These are phyloP conservation scores for Paramormyrops hopkinsi DNA, from an alignment of 2,797 vertebrate genomes.

Conservation along the genomic window DNA sequence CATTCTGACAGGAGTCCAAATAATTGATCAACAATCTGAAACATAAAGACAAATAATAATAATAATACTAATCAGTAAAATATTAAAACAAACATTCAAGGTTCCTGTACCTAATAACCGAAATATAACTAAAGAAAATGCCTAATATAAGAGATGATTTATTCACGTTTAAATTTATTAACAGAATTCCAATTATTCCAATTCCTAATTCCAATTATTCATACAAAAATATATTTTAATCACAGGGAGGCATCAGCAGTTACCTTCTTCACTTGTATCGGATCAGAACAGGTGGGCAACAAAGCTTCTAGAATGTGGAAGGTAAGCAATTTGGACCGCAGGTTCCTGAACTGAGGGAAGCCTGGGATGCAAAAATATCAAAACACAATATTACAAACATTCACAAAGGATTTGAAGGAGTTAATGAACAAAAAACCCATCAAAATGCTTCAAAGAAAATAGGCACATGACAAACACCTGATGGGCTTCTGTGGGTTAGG, in stretches of 20 bases:
- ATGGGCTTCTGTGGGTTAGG: constrained; percentile 62
- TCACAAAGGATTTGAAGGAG: not conserved
- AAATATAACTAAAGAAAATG: not conserved
- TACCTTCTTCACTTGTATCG: constrained; percentile 62
- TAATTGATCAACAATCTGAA: constrained; percentile 66
- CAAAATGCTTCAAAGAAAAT: not conserved
- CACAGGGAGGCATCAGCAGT: not conserved
- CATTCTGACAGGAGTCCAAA: constrained; percentile 64
- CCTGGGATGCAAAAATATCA: constrained; percentile 42
- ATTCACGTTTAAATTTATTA: not conserved
- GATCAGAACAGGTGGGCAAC: constrained; percentile 64
- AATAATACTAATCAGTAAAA: not conserved
- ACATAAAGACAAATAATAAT: constrained; percentile 1
- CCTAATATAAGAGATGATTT: not conserved
- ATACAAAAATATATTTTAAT: not conserved
- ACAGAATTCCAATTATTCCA: not conserved
- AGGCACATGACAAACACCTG: constrained; percentile 43
- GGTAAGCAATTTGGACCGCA: constrained; percentile 69
- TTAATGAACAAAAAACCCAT: not conserved
- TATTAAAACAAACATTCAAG: not conserved
- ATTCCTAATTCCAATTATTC: not conserved
- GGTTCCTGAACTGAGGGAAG: constrained; percentile 60
- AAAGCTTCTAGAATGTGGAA: constrained; percentile 70
- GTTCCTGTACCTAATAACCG: not conserved
- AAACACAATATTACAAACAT: not conserved